Conservation (phyloP, 1,140 invertebrate genomes). For the Polypedilum pembai region DNA sequence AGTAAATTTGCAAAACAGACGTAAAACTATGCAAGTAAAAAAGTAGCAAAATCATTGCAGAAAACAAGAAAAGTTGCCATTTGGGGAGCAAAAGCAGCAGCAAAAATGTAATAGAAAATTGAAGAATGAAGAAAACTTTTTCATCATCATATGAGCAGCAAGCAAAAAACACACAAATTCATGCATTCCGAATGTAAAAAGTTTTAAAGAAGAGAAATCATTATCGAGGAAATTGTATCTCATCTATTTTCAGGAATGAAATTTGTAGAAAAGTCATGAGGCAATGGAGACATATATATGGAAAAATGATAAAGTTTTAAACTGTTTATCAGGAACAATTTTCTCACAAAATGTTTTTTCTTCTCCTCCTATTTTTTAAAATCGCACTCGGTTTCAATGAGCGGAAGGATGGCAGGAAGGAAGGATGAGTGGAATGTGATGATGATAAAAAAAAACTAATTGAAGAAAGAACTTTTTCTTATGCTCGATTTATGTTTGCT, state of each 20-base stretch:
- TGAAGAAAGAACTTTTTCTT: constrained; percentile 21
- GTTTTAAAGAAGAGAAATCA: constrained; percentile 17
- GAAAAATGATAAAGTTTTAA: constrained; percentile 27
- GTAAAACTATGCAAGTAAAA: neutral
- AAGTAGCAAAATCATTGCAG: neutral
- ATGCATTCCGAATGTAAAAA: neutral
- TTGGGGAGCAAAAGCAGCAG: neutral
- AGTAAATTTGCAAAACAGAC: neutral
- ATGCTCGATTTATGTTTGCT: constrained; percentile 17
- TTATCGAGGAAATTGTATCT: constrained; percentile 19
- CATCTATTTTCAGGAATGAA: neutral
- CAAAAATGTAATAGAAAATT: neutral
- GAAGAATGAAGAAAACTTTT: neutral
- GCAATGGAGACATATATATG: neutral
- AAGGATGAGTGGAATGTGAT: neutral
- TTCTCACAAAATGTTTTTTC: neutral
- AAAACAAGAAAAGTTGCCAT: neutral
- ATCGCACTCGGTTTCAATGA: no score
- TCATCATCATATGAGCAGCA: neutral
- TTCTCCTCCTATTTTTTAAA: neutral
- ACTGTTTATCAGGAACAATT: constrained; percentile 26
- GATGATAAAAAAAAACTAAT: constrained; percentile 22
- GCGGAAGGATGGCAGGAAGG: neutral
- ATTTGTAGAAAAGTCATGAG: neutral
- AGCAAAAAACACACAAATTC: neutral